These are phyloP conservation scores for Pasiphila rectangulata DNA, from an alignment of 2,888 invertebrate species.

Conservation along the genomic window DNA sequence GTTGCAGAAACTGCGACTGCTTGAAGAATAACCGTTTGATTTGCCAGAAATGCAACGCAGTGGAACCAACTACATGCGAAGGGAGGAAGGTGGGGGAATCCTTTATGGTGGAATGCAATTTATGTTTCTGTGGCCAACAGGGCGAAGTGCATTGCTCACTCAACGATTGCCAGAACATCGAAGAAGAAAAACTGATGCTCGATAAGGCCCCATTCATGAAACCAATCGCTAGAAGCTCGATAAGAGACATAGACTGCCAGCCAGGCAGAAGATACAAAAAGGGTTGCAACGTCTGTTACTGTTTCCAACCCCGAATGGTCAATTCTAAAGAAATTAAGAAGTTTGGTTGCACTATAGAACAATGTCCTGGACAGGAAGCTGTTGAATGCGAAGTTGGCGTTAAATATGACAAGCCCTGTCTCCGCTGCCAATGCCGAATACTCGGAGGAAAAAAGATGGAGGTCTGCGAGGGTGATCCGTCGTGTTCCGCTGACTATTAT, in stretches of 20 bases:
- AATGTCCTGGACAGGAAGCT: conserved; percentile 34
- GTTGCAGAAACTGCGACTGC: conserved; percentile 78
- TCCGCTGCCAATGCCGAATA: conserved; percentile 50
- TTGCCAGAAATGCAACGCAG: conserved; percentile 57
- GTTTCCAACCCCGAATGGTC: conserved; percentile 34
- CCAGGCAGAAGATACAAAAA: conserved; percentile 50
- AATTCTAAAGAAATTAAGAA: conserved; percentile 43
- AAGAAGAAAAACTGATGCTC: conserved; percentile 13
- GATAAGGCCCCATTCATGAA: conserved; percentile 3
- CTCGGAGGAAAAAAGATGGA: conserved; percentile 39
- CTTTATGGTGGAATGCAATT: conserved; percentile 75
- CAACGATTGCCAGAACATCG: conserved; percentile 47
- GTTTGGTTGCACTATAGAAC: conserved; percentile 62
- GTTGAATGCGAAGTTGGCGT: conserved; percentile 48
- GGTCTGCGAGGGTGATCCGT: conserved; percentile 41
- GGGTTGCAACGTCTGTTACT: conserved; percentile 62
- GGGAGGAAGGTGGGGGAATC: conserved; percentile 44
- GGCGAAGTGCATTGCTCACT: conserved; percentile 66
- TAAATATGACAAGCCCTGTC: conserved; percentile 49
- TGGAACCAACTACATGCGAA: conserved; percentile 33
- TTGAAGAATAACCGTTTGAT: conserved; percentile 67
- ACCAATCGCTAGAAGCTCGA: conserved; percentile 25
- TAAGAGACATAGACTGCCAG: conserved; percentile 45
- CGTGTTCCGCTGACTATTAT: conserved; percentile 2
- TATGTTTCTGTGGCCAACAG: conserved; percentile 71